These are phyloP conservation scores for Drosophila prolongata DNA, from an alignment of 2,888 invertebrate species.

Conservation along the genomic window DNA sequence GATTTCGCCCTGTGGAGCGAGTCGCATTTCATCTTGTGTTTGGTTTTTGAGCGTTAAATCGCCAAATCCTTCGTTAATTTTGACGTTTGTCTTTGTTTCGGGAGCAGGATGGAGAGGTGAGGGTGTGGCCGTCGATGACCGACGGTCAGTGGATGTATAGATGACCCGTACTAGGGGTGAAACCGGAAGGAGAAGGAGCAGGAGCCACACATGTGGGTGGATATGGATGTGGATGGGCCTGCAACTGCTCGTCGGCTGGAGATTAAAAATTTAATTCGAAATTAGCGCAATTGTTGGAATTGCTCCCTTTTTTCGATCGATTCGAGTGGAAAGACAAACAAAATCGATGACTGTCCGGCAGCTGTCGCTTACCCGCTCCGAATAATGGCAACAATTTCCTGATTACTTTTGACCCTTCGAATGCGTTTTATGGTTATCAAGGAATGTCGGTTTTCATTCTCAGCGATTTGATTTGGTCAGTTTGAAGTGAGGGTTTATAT, in stretches of 20 bases:
- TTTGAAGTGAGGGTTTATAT: slow-evolving; percentile 6
- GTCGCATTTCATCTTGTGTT: slow-evolving; percentile 69
- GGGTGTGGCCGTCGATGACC: slow-evolving; percentile 66
- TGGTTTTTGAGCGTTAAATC: slow-evolving; percentile 76
- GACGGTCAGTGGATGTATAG: slow-evolving; percentile 55
- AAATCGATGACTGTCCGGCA: slow-evolving; percentile 55
- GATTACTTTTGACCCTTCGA: slow-evolving; percentile 69
- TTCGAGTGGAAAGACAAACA: slow-evolving; percentile 63
- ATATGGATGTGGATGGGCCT: slow-evolving; percentile 24
- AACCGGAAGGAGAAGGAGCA: slow-evolving; percentile 35
- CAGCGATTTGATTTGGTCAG: slow-evolving; percentile 24
- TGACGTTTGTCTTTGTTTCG: slow-evolving; percentile 68
- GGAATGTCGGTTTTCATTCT: slow-evolving; percentile 49
- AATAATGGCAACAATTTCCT: slow-evolving; percentile 77
- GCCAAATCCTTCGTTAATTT: slow-evolving; percentile 79
- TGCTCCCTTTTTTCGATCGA: slow-evolving; percentile 51
- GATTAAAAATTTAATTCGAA: slow-evolving; percentile 81
- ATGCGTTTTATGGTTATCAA: slow-evolving; percentile 61
- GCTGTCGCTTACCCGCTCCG: slow-evolving; percentile 25
- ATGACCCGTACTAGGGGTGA: slow-evolving; percentile 70
- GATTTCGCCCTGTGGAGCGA: slow-evolving; percentile 34
- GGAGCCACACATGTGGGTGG: slow-evolving; percentile 62
- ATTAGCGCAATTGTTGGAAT: slow-evolving; percentile 83
- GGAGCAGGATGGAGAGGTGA: slow-evolving; percentile 4
- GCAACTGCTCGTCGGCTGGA: slow-evolving; percentile 50